Evolutionary conservation across 2,888 invertebrate genomes (phyloP).

Genomic region (Plutella xylostella): DNA sequence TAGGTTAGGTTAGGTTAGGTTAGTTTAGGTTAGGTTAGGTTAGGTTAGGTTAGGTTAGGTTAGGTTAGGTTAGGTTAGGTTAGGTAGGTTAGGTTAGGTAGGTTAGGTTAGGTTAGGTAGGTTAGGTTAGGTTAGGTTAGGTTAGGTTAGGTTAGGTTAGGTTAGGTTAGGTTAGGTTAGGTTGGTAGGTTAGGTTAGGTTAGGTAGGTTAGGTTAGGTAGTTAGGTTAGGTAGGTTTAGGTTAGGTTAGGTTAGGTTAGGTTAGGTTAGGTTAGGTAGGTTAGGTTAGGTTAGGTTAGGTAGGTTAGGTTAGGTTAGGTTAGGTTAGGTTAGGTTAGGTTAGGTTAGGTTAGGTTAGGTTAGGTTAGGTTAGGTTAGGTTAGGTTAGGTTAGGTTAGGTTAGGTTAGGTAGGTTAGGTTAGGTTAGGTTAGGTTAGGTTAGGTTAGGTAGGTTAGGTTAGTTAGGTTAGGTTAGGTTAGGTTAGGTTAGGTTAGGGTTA

Average conservation of each 20-base stretch:
- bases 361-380: constrained; percentile 14
- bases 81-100: too few relatives aligned
- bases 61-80: constrained; percentile 18
- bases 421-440: constrained; percentile 14
- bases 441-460: constrained; percentile 14
- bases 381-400: constrained; percentile 13
- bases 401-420: constrained; percentile 11
- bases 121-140: constrained; percentile 13
- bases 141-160: constrained; percentile 18
- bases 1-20: constrained; percentile 11
- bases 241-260: constrained; percentile 22
- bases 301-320: constrained; percentile 23
- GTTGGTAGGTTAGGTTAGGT: too few relatives aligned
- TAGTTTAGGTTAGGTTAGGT: constrained; percentile 22
- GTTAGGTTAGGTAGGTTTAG: too few relatives aligned
- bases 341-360: constrained; percentile 20
- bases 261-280: constrained; percentile 20
- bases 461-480: constrained; percentile 12
- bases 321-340: constrained; percentile 21
- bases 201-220: constrained; percentile 13
- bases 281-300: too few relatives aligned
- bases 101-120: constrained; percentile 13
- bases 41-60: constrained; percentile 22
- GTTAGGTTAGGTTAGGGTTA: constrained; percentile 15
- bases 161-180: too few relatives aligned